phyloP scores from a whole-genome alignment of 2,113 vertebrate species.

The Poeciliopsis occidentalis region DNA sequence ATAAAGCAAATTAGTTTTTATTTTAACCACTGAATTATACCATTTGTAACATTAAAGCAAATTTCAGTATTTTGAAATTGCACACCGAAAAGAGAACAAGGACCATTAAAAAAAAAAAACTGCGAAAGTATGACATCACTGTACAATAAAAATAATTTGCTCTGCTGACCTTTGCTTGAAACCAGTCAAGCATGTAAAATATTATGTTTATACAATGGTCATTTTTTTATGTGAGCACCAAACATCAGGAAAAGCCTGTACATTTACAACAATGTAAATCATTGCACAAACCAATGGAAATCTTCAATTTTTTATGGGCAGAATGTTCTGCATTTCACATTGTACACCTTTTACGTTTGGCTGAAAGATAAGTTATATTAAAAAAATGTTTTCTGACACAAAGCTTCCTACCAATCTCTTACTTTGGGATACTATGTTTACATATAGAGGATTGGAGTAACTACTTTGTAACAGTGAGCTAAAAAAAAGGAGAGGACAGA shows the following conservation, averaged over 20 bases:
- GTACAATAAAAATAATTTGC: slow-evolving; percentile 71
- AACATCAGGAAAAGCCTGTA: slow-evolving; percentile 51
- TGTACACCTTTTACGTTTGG: slow-evolving; percentile 13
- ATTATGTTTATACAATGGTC: slow-evolving; percentile 61
- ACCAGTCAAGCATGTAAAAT: slow-evolving; percentile 84
- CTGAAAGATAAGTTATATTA: slow-evolving; percentile 7
- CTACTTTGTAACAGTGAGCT: slow-evolving; percentile 19
- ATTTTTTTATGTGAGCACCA: slow-evolving; percentile 55
- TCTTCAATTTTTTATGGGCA: slow-evolving; percentile 31
- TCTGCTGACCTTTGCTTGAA: slow-evolving; percentile 75
- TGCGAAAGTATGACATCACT: slow-evolving; percentile 57
- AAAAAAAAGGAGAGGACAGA: not conserved
- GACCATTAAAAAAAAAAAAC: slow-evolving; percentile 36
- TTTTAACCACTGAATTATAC: not conserved
- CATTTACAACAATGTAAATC: slow-evolving; percentile 64
- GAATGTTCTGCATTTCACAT: slow-evolving; percentile 46
- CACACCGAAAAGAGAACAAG: slow-evolving; percentile 13
- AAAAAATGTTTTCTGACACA: slow-evolving; percentile 26
- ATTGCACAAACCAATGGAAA: slow-evolving; percentile 63
- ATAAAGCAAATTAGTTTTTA: not conserved
- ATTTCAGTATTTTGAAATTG: not conserved
- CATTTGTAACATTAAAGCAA: not conserved
- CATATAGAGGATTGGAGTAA: not conserved
- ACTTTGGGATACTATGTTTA: slow-evolving; percentile 14
- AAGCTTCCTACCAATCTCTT: slow-evolving; percentile 5